These are phyloP conservation scores for Pterobdella sp. DNA, from an alignment of 2,888 invertebrate genomes.

Conservation along the genomic window DNA sequence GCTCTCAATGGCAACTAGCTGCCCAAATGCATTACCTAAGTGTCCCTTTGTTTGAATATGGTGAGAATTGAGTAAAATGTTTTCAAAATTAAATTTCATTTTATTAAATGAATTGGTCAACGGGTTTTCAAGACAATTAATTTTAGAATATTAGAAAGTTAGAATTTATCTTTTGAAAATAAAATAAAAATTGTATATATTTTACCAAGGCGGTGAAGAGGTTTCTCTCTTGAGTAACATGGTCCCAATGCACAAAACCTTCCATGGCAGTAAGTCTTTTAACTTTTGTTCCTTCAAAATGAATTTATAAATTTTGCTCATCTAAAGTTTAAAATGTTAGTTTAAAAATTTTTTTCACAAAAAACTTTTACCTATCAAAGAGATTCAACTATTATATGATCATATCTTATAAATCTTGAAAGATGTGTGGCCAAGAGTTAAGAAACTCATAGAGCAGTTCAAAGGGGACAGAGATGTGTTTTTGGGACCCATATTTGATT, in stretches of 20 bases:
- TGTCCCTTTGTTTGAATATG: conserved; percentile 30
- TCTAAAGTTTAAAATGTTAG: neutral
- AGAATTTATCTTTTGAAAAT: neutral
- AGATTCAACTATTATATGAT: no score
- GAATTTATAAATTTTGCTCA: neutral
- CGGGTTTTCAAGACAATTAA: neutral
- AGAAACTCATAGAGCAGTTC: conserved; percentile 12
- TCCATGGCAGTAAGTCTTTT: conserved; percentile 29
- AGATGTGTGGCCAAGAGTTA: neutral
- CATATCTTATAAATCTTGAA: neutral
- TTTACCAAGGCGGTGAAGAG: conserved; percentile 18
- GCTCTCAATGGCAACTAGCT: conserved; percentile 10
- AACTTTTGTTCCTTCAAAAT: neutral
- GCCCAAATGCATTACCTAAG: neutral
- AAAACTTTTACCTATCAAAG: no score
- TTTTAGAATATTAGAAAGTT: neutral
- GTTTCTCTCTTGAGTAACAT: conserved; percentile 31
- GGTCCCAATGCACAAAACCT: conserved; percentile 34
- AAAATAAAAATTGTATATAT: neutral
- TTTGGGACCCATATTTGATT: conserved; percentile 42
- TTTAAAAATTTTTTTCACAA: neutral
- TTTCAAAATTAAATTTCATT: conserved; percentile 3
- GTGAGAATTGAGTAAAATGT: conserved; percentile 15
- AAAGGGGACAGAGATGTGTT: conserved; percentile 36
- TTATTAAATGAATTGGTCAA: neutral